Evolutionary conservation across 2,113 vertebrate genomes (phyloP), one percentile per base, ranked within the genome.

Genomic region (Ochotona curzoniae): DNA sequence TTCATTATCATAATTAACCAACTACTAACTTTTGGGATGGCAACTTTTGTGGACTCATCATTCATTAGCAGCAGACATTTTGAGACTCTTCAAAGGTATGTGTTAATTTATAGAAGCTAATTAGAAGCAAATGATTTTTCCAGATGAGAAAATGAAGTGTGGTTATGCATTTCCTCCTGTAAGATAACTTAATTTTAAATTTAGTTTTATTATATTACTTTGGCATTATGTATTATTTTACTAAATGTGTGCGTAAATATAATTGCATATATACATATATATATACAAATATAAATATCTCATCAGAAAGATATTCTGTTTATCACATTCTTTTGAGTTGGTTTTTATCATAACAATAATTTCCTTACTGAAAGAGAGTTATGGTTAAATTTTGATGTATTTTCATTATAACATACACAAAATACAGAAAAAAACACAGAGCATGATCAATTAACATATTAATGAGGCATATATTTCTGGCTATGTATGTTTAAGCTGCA

Each of bases 101-200:
- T 92, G 81, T 86, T 83, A 80, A 75, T 80, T 89, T 74, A 47
- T 57, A 91, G 32, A 17, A 74, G 44, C 44, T 87, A 89, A 91
- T 75, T 79, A 94, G 74, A 74, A 86, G 75, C 61, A 85, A 95
- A 89, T 89, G 7, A 26, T 79, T 91, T 92, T 67, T 67, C 8
- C 25, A 92, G 47, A 73, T 88, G 57, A 75, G 28, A 83, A 66
- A 60, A 54, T 75, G 74, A 90, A 63, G 85, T 54, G 83, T 60
- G 32, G n/a, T 83, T 67, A 91, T 23, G 54, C 84, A 73, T 71
- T 51, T 69, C 7, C 15, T 25, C 11, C 51, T 20, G 17, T 54
- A 63, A 83, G 26, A 61, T 69, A 20, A 83, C 30, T 20, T 23
- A 84, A 7, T 64, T 93, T 91, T 63, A 63, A 49, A 60, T 85